phyloP scores from a whole-genome alignment of 2,888 invertebrate genomes.

The Macaria notata region DNA sequence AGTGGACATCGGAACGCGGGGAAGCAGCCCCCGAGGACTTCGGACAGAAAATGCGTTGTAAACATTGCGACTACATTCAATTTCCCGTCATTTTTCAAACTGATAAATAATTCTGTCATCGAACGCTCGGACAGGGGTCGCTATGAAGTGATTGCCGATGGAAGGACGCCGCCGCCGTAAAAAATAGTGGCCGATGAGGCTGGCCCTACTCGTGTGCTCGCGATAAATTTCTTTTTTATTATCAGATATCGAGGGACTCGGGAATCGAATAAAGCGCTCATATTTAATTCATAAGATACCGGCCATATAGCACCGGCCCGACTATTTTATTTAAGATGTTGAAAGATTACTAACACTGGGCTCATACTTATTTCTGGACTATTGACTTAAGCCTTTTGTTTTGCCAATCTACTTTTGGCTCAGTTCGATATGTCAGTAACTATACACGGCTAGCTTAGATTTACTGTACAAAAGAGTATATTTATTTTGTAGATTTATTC shows the following conservation, averaged over 20 bases:
- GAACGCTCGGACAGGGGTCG: conserved; percentile 81
- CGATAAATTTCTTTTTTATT: conserved; percentile 83
- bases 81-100: conserved; percentile 84
- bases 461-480: too few species aligned
- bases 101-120: conserved; percentile 84
- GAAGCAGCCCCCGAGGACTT: conserved; percentile 80
- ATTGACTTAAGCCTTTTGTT: conserved; percentile 42
- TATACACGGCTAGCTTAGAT: not conserved
- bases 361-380: conserved; percentile 54
- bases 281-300: conserved; percentile 82
- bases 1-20: conserved; percentile 82
- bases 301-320: conserved; percentile 77
- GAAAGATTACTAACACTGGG: conserved; percentile 69
- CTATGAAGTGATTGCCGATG: conserved; percentile 81
- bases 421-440: conserved; percentile 6
- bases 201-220: conserved; percentile 65
- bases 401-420: conserved; percentile 25
- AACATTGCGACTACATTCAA: conserved; percentile 84
- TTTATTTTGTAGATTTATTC: too few species aligned
- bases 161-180: conserved; percentile 69
- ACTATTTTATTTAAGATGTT: conserved; percentile 80
- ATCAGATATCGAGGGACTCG: conserved; percentile 82
- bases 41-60: conserved; percentile 82
- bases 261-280: conserved; percentile 83
- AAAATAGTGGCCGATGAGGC: conserved; percentile 77